Evolutionary conservation across 2,113 vertebrate species (phyloP).

Genomic region (Urocolius indicus): DNA sequence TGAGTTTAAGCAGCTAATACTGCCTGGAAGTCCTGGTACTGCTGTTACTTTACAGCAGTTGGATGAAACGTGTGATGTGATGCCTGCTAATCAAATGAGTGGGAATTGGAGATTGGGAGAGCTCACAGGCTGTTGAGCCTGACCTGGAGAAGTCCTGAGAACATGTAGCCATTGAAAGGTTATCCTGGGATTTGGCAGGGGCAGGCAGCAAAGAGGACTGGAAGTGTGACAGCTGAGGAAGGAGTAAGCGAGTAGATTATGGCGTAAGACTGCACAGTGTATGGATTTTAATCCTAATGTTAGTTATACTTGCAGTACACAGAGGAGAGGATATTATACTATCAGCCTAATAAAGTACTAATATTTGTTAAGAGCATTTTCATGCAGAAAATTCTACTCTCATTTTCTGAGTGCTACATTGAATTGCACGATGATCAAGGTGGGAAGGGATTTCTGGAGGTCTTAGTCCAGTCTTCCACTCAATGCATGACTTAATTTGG

Average conservation of each 20-base stretch:
- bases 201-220: neutral
- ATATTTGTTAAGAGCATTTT: neutral
- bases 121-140: neutral
- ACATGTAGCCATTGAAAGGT: fast-evolving
- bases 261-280: neutral
- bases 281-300: neutral
- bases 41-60: neutral
- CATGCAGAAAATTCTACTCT: neutral
- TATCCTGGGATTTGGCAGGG: neutral
- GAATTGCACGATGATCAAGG: neutral
- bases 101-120: neutral
- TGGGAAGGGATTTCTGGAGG: neutral
- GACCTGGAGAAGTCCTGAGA: neutral
- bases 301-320: neutral
- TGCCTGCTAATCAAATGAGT: neutral
- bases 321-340: neutral
- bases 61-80: neutral
- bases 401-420: neutral
- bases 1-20: neutral
- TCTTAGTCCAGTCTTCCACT: neutral
- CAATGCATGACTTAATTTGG: neutral
- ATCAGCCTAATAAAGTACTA: neutral
- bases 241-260: neutral
- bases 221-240: neutral
- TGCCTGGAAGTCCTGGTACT: neutral